Evolutionary conservation across 1,140 invertebrate species (phyloP).

Genomic region (Nephotettix cincticeps): DNA sequence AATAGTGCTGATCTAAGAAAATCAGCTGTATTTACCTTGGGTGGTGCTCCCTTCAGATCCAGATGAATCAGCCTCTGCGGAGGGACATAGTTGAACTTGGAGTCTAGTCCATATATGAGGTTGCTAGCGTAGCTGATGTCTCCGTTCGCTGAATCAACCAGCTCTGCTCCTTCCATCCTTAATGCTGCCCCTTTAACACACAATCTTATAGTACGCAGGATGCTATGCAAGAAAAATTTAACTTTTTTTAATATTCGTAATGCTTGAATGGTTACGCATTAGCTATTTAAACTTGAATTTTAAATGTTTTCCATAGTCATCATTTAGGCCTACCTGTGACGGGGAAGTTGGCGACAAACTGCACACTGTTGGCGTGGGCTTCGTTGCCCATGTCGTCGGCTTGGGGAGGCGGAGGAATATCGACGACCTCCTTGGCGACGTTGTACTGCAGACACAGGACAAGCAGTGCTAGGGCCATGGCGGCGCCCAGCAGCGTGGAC

Average conservation of each 20-base stretch:
- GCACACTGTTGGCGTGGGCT: constrained; percentile 27
- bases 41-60: constrained; percentile 89
- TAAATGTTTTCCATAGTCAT: too few relatives aligned
- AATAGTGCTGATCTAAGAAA: too few relatives aligned
- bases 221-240: too few relatives aligned
- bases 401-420: not conserved
- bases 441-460: constrained; percentile 45
- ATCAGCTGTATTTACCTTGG: too few relatives aligned
- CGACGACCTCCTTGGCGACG: constrained; percentile 25
- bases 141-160: not conserved
- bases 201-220: too few relatives aligned
- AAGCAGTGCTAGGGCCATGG: constrained; percentile 34
- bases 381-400: not conserved
- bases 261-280: too few relatives aligned
- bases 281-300: too few relatives aligned
- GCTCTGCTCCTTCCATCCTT: not conserved
- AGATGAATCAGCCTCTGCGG: constrained; percentile 66
- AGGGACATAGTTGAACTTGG: constrained; percentile 37
- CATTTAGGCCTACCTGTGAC: not conserved
- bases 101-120: not conserved
- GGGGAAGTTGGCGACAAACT: constrained; percentile 32
- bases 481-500: constrained; percentile 39
- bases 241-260: too few relatives aligned
- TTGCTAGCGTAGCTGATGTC: constrained; percentile 3
- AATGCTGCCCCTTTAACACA: not conserved